Base-by-base conservation (phyloP, 1,140 invertebrate species). In the Cryptotermes secundus region DNA sequence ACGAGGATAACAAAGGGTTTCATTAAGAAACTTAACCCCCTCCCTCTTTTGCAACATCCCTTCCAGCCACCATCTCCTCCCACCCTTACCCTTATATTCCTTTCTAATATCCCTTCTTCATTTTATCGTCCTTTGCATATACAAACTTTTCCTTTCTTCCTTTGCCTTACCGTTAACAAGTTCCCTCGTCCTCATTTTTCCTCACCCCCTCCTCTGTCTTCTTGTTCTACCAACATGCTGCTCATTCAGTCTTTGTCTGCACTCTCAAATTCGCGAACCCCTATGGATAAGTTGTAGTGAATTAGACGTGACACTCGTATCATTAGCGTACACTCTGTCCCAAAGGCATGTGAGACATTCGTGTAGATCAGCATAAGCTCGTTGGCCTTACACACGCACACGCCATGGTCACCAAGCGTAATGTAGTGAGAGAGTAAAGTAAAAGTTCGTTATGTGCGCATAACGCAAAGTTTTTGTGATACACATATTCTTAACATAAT, bases 1-100 rank as follows among this genome's bases (percentile, higher is more conserved):
- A 14, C n/a, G n/a, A 26, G 59, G 59, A 72, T 72, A 72, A 72
- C 59, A 72, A 72, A 72, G 59, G 59, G 59, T 72, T 72, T 72
- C 59, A 72, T 72, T 72, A 72, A 72, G 59, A 31, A 72, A 26
- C 31, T 72, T 31, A 72, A 26, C n/a, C 59, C 31, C 9, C 53
- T 22, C 26, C 59, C 31, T 72, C 59, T 72, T 72, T 6, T 72
- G 16, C 59, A 31, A 72, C 59, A 72, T 31, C 59, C 59, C 31
- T 31, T 16, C 26, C 59, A 1, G 9, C 59, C 6, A 31, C n/a
- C 59, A 72, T 72, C 59, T 12, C 31, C 59, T 31, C 59, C 59
- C 16, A n/a, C 59, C 59, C n/a, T n/a, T n/a, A 72, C 59, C n/a
- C 26, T 72, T 31, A 72, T 72, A 72, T 72, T 72, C 59, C 12